phyloP scores from a whole-genome alignment of 1,140 invertebrate species.

The Antheraea mylitta region DNA sequence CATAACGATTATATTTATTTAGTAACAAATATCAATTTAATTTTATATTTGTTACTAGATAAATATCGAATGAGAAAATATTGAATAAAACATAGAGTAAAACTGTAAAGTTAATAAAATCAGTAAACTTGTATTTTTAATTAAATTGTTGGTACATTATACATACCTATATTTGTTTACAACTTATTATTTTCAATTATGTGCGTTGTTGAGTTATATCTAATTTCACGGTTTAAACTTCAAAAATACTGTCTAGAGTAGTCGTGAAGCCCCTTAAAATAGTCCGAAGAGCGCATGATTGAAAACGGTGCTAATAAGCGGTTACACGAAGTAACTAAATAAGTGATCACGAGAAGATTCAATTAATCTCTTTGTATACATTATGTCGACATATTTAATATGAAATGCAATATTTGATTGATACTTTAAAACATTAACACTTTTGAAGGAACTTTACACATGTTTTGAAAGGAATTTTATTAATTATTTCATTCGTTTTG shows the following conservation, averaged over 20 bases:
- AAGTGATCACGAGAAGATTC: neutral
- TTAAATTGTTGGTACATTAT: neutral
- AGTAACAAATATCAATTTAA: too few relatives aligned
- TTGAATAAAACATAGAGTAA: too few relatives aligned
- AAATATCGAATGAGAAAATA: too few relatives aligned
- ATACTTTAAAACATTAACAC: neutral
- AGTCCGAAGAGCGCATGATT: neutral
- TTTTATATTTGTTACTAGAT: too few relatives aligned
- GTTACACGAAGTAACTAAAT: conserved; percentile 7
- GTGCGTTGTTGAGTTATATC: neutral
- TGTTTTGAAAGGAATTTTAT: neutral
- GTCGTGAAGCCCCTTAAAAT: neutral
- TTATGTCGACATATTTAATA: neutral
- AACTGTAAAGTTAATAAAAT: too few relatives aligned
- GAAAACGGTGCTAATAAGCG: conserved; percentile 3
- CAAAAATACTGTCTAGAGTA: neutral
- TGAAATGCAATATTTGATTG: neutral
- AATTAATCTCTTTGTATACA: neutral
- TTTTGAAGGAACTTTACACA: neutral
- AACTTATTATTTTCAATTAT: too few relatives aligned
- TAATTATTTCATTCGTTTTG: too few relatives aligned
- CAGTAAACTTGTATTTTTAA: too few relatives aligned
- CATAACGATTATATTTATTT: too few relatives aligned
- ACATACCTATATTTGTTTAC: neutral
- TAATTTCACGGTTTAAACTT: neutral